These are phyloP conservation scores for Rhynchomys soricoides DNA, from an alignment of 2,113 vertebrate species.

Conservation along the genomic window DNA sequence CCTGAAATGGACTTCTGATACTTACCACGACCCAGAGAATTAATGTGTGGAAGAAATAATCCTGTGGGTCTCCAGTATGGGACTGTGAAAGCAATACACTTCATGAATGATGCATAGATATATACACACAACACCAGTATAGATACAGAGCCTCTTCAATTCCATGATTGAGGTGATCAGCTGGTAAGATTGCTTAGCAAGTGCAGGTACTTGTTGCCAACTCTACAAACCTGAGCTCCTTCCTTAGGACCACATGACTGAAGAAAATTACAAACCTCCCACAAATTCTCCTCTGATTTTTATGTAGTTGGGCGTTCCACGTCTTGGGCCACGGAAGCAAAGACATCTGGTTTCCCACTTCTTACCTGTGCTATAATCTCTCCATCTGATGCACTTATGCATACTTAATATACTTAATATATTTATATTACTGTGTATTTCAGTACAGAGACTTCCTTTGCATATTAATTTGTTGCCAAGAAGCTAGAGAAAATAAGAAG, in stretches of 20 bases:
- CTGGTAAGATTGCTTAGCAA: background rate
- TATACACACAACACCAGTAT: background rate
- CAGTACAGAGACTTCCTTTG: background rate
- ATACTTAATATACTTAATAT: no score
- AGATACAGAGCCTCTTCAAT: background rate
- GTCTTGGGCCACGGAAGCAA: background rate
- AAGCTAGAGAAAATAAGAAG: background rate
- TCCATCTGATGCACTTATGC: background rate
- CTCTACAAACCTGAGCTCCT: background rate
- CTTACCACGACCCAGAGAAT: background rate
- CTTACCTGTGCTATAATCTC: background rate
- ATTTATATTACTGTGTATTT: background rate
- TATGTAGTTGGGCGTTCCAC: background rate
- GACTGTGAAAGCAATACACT: background rate
- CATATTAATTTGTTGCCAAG: conserved; percentile 49
- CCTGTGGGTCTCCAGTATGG: background rate
- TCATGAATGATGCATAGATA: background rate
- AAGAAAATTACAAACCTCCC: background rate
- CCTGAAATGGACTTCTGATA: background rate
- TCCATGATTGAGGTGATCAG: background rate
- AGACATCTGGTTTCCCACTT: background rate
- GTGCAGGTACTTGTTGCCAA: background rate
- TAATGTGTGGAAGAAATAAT: background rate
- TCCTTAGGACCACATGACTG: background rate
- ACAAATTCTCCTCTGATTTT: background rate